Conservation (phyloP, 2,113 vertebrate genomes). For the Cyanoderma ruficeps region DNA sequence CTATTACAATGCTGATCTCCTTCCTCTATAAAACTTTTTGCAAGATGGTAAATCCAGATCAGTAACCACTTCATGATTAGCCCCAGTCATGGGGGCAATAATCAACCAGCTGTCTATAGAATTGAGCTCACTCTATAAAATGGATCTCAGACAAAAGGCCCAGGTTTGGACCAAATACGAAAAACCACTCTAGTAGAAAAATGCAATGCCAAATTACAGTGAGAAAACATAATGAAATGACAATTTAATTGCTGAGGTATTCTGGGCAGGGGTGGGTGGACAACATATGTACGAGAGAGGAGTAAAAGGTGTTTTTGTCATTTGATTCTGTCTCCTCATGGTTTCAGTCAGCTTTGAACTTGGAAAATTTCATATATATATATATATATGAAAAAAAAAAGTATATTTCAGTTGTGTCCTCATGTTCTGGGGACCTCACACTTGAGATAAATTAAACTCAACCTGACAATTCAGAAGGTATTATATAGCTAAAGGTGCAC, state of each 20-base stretch:
- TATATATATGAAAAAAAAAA: not conserved
- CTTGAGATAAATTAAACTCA: not conserved
- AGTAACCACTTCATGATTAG: not conserved
- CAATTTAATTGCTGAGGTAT: not conserved
- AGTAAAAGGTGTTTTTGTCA: not conserved
- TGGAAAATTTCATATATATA: not conserved
- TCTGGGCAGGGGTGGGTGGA: rapidly evolving
- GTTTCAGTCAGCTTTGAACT: not conserved
- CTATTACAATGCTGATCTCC: not conserved
- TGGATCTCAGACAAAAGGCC: not conserved
- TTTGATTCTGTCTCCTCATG: not conserved
- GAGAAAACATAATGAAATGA: not conserved
- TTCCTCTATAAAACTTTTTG: not conserved
- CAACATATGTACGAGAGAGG: not conserved
- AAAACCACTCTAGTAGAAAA: not conserved
- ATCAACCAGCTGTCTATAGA: not conserved
- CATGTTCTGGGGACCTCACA: not conserved
- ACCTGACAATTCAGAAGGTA: not conserved
- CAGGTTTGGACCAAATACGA: not conserved
- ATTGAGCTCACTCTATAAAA: not conserved
- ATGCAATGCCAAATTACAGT: not conserved
- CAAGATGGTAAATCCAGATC: not conserved
- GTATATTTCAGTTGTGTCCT: not conserved
- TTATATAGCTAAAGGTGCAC: not conserved
- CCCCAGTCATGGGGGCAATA: not conserved